These are phyloP conservation scores for Drosophila tsacasi DNA, from an alignment of 1,140 invertebrate genomes.

Conservation along the genomic window DNA sequence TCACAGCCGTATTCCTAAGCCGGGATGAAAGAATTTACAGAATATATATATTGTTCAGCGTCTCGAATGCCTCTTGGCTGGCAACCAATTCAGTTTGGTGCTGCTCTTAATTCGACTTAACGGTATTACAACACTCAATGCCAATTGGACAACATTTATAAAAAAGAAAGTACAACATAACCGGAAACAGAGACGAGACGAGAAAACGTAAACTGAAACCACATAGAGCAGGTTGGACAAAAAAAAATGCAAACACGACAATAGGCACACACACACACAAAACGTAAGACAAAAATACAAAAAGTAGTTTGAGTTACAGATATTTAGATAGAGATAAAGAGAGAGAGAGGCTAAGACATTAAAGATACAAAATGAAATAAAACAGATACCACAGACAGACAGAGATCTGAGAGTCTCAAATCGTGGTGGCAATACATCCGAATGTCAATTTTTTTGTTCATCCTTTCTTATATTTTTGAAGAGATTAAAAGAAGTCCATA, in stretches of 20 bases:
- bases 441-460: constrained; percentile 74
- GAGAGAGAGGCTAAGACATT: constrained; percentile 25
- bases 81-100: constrained; percentile 26
- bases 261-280: constrained; percentile 25
- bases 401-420: constrained; percentile 17
- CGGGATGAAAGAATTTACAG: constrained; percentile 63
- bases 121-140: constrained; percentile 65
- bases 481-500: constrained; percentile 10
- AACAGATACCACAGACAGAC: constrained; percentile 28
- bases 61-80: constrained; percentile 19
- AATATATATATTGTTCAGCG: constrained; percentile 43
- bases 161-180: constrained; percentile 46
- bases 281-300: constrained; percentile 23
- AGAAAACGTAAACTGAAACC: constrained; percentile 30
- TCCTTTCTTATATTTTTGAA: constrained; percentile 13
- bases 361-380: constrained; percentile 24
- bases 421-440: constrained; percentile 36
- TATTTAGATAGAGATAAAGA: constrained; percentile 23
- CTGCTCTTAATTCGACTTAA: constrained; percentile 29
- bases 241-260: constrained; percentile 50
- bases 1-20: constrained; percentile 87
- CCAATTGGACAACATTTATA: constrained; percentile 71
- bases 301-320: constrained; percentile 24
- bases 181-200: constrained; percentile 35
- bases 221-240: constrained; percentile 47